Base-by-base conservation (phyloP, 2,797 vertebrate species). In the Tolypeutes matacus region DNA sequence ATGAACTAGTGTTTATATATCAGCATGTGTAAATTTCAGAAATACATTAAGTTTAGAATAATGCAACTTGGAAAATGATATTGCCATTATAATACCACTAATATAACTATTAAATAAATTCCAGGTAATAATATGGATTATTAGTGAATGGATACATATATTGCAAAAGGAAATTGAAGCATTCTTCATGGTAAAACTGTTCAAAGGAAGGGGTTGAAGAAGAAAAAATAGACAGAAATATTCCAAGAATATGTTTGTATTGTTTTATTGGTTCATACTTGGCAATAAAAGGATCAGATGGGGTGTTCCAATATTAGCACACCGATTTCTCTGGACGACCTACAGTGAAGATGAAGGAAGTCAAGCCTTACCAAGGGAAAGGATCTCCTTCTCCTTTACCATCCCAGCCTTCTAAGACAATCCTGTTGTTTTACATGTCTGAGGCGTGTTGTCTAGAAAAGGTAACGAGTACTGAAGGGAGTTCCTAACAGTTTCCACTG, bases 31-130 rank as follows among this genome's bases (percentile, higher is more conserved):
- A 53, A 15, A 15, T 53, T 17, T 53, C 51, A 53, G 15, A 53
- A 53, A 53, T 53, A 53, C 15, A 18, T 53, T 88, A 73, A 77
- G n/a, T 83, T 82, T 34, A 67, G 73, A 93, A 90, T 91, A 93
- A 89, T 34, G 3, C 27, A 91, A 67, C 1, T 56, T 76, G 11
- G 20, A 31, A 91, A 91, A 51, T 29, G 11, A 4, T 75, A 89
- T 56, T 36, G 86, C 12, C 49, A 78, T 42, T 36, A 29, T 34
- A 72, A n/a, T 42, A 39, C 20, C n/a, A 76, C 11, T 78, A 70
- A 58, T 46, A 0, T 29, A 82, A 86, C 46, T 51, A 91, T 58
- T 81, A 65, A 81, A 15, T 5, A 84, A 77, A 64, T 60, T 42
- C 25, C 2, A 89, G 21, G 36, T 51, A 91, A 84, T 62, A 25